These are phyloP conservation scores for Microcebus griseorufus DNA, from an alignment of 2,113 vertebrate genomes.

Conservation along the genomic window DNA sequence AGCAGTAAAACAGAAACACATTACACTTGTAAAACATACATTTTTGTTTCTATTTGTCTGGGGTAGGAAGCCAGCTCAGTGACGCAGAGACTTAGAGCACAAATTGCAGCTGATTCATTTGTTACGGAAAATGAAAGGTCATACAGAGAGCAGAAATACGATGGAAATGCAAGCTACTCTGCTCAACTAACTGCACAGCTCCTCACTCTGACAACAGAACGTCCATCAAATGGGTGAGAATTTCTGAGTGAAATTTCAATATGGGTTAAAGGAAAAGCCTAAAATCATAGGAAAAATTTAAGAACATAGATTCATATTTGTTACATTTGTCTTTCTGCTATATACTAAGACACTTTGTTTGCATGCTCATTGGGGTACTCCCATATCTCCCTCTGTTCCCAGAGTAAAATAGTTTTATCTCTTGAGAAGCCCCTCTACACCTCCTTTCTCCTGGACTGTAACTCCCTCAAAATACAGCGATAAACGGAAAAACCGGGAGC, in stretches of 20 bases:
- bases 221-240: background rate
- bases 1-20: background rate
- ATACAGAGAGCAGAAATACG: background rate
- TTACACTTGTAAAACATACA: background rate
- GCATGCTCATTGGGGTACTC: accelerated
- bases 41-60: background rate
- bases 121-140: background rate
- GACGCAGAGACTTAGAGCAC: accelerated
- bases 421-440: accelerated
- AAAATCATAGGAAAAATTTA: background rate
- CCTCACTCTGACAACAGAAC: background rate
- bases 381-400: accelerated
- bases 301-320: background rate
- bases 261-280: background rate
- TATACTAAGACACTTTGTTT: background rate
- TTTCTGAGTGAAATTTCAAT: background rate
- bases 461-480: background rate
- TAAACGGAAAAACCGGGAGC: background rate
- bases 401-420: too few relatives aligned
- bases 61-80: accelerated
- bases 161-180: background rate
- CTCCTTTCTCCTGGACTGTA: background rate
- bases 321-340: background rate
- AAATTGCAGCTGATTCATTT: background rate
- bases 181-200: accelerated